phyloP scores from a whole-genome alignment of 2,888 invertebrate genomes.

The Lucinisca nassula region DNA sequence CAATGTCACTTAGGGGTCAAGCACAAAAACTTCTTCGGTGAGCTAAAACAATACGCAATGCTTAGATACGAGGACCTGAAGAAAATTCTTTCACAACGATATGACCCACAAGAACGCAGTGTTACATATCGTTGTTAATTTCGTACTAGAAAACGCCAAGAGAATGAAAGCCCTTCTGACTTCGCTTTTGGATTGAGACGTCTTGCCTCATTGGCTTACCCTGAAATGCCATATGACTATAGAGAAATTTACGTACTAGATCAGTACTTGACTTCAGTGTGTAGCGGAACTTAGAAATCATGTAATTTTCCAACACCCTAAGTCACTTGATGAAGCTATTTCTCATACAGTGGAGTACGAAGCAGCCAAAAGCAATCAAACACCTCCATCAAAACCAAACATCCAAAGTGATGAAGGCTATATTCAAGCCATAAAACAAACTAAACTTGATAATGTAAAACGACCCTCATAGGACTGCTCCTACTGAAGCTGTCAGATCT shows the following conservation, averaged over 20 bases:
- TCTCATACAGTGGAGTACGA: constrained; percentile 1
- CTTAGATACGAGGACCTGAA: not conserved
- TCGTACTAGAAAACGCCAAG: not conserved
- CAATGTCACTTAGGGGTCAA: constrained; percentile 36
- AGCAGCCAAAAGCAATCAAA: not conserved
- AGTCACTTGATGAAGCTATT: not conserved
- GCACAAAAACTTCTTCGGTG: constrained; percentile 35
- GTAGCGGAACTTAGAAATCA: not conserved
- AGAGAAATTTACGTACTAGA: constrained; percentile 4
- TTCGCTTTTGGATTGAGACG: not conserved
- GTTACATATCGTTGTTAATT: not conserved
- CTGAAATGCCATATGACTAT: no score
- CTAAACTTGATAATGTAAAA: not conserved
- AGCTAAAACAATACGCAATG: not conserved
- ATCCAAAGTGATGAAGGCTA: not conserved
- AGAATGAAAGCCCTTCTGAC: not conserved
- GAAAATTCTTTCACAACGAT: not conserved
- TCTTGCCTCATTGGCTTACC: no score
- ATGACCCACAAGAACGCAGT: not conserved
- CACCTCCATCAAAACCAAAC: not conserved
- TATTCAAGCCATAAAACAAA: not conserved
- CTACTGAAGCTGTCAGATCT: no score
- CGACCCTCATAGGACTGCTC: no score
- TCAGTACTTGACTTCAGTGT: not conserved
- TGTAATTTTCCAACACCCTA: constrained; percentile 3